Evolutionary conservation across 92 coral and sea anemone species (phyloP), one percentile per base, ranked within the genome.

Genomic region (Phenganax subtilis): DNA sequence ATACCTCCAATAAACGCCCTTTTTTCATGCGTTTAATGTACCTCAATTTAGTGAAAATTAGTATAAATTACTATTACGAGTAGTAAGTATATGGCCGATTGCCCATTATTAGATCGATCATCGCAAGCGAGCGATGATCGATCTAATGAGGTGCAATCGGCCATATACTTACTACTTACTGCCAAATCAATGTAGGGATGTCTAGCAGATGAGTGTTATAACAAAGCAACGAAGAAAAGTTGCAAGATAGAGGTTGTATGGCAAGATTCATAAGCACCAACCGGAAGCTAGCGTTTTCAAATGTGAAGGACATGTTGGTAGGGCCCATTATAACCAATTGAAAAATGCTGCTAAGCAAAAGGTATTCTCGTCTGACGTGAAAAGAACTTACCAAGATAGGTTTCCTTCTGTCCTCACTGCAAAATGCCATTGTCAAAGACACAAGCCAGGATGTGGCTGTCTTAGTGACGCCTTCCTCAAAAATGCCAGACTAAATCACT

Each of bases 131-230:
- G 25, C 25, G 25, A 20, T 20, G 25, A 20, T 20, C 25, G 25
- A 20, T 20, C 25, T 20, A 20, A 20, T 20, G 25, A 20, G 25
- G 25, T 20, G 25, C 25, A 20, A 20, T 20, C 25, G 25, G 25
- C 25, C 25, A 20, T 20, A 20, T 20, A 20, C 25, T 20, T 20
- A 20, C 25, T 20, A 20, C 25, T 20, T 0, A 90, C 93, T 16
- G 57, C 90, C 9, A 90, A 87, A 31, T 87, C 87, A 0, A 90
- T 90, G 90, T 89, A 90, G 12, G 87, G 93, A 0, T 10, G 78
- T 12, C 63, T 87, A 59, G 85, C 90, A 0, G 80, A 59, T 0
- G 87, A 85, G 47, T 89, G 90, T 30, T 84, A 82, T 51, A 14
- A 70, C n/a, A 54, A 80, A 67, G 84, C 87, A 3, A 85, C 54